Base-by-base conservation (phyloP, 2,113 vertebrate genomes). In the Aegotheles bennettii region DNA sequence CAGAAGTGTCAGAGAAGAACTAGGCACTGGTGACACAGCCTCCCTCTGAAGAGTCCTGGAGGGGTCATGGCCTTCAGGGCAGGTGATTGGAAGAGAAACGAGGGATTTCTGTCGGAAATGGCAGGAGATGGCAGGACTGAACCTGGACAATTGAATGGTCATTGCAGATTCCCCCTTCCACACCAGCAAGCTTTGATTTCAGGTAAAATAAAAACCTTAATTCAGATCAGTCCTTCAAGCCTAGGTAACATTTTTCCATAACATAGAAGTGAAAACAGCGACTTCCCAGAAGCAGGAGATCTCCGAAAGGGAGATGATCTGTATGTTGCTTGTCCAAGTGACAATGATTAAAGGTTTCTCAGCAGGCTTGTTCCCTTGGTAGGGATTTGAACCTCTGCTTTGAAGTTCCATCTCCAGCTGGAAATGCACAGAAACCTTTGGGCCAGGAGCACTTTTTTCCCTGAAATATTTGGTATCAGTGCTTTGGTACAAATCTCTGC, bases 401-500 rank as follows among this genome's bases (percentile, higher is more conserved):
- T 95, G 69, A 95, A 95, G 61, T 94, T 82, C 50, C 74, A 65
- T 85, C 84, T 87, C 81, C 81, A 79, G n/a, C 77, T 95, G 93
- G 87, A 95, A 89, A 67, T 40, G 84, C 73, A 63, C 57, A 45
- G 33, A 67, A 63, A 87, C 64, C 43, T 77, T 81, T 78, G n/a
- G 64, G 42, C 79, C 89, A 94, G 84, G 35, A 90, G 59, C n/a
- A 47, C 35, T 64, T 83, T 78, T 87, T 47, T 9, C 38, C 35
- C 28, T 82, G 74, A 84, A 84, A 59, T 95, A 78, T 56, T 77
- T 77, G 6, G 13, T 84, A 87, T 51, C 43, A 28, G 0, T 84
- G 80, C 65, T 95, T 92, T 75, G 89, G 56, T 80, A 43, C 48
- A 78, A 31, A 61, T 51, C 17, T 59, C 26, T 51, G 25, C 42